Percentiles rank a stretch among this genome's conserved stretches.
phyloP scores from a whole-genome alignment of 2,888 invertebrate species.

The Periphyllus acericola region DNA sequence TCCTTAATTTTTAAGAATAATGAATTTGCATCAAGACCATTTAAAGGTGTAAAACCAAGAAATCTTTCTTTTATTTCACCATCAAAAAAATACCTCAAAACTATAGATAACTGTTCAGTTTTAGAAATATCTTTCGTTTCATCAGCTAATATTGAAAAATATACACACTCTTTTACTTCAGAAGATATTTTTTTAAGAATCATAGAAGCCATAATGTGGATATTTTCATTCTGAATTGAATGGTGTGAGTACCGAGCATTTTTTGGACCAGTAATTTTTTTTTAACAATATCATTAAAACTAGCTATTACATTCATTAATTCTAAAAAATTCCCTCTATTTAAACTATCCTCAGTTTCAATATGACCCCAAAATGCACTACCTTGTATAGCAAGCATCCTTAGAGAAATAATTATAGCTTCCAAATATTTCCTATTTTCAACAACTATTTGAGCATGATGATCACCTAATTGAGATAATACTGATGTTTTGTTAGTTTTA shows the following conservation, averaged over 20 bases:
- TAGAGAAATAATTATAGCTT: constrained; percentile 9
- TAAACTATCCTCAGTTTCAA: constrained; percentile 32
- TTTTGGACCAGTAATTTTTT: constrained; percentile 6
- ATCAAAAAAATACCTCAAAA: constrained; percentile 22
- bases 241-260: constrained; percentile 22
- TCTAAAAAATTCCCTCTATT: constrained; percentile 39
- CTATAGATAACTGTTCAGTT: constrained; percentile 6
- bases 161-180: constrained; percentile 21
- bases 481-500: not conserved
- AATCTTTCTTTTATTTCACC: constrained; percentile 7
- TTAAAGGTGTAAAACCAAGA: constrained; percentile 19
- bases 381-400: constrained; percentile 24
- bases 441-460: constrained; percentile 4
- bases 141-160: constrained; percentile 17
- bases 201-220: constrained; percentile 14
- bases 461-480: constrained; percentile 17
- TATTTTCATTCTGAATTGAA: constrained; percentile 27
- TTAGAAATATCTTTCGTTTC: constrained; percentile 42
- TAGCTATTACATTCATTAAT: constrained; percentile 17
- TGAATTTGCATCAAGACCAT: constrained; percentile 2
- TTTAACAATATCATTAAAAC: constrained; percentile 30
- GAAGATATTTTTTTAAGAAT: constrained; percentile 11
- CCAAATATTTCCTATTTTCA: constrained; percentile 32
- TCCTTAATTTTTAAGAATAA: not conserved
- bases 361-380: constrained; percentile 22